phyloP scores from a whole-genome alignment of 2,113 vertebrate genomes.

The Catharus bicknelli region DNA sequence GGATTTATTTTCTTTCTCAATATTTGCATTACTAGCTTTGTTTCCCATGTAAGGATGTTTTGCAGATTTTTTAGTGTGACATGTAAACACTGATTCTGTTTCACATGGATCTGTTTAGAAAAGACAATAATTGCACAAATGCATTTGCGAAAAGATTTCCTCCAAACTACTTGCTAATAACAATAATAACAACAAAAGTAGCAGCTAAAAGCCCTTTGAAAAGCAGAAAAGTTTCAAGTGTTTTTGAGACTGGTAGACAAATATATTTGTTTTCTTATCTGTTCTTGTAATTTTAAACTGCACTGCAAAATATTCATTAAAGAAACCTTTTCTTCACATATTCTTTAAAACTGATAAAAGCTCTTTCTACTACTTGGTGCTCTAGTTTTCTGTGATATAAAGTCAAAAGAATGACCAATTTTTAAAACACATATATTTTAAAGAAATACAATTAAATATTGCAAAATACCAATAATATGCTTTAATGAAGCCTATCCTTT shows the following conservation, averaged over 20 bases:
- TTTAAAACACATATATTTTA: not conserved
- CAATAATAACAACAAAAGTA: not conserved
- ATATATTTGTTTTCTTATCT: not conserved
- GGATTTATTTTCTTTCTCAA: not conserved
- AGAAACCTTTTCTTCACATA: not conserved
- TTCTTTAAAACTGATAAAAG: not conserved
- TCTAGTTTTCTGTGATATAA: not conserved
- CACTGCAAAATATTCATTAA: not conserved
- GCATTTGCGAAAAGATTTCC: not conserved
- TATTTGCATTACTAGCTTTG: not conserved
- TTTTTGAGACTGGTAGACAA: not conserved
- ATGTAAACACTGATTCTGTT: not conserved
- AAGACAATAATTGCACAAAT: not conserved
- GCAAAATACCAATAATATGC: not conserved
- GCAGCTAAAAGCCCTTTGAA: not conserved
- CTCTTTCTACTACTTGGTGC: not conserved
- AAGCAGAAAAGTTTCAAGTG: not conserved
- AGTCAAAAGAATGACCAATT: not conserved
- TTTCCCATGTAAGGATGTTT: not conserved
- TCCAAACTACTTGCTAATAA: not conserved
- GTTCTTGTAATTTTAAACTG: not conserved
- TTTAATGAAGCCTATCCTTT: not conserved
- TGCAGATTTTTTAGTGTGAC: not conserved
- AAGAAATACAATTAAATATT: not conserved
- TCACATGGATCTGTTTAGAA: not conserved